A percentile compares a stretch with the other conserved stretches of the same genome.
These are phyloP conservation scores for Taeniopygia guttata DNA, from an alignment of 2,797 vertebrate genomes.

Conservation along the genomic window DNA sequence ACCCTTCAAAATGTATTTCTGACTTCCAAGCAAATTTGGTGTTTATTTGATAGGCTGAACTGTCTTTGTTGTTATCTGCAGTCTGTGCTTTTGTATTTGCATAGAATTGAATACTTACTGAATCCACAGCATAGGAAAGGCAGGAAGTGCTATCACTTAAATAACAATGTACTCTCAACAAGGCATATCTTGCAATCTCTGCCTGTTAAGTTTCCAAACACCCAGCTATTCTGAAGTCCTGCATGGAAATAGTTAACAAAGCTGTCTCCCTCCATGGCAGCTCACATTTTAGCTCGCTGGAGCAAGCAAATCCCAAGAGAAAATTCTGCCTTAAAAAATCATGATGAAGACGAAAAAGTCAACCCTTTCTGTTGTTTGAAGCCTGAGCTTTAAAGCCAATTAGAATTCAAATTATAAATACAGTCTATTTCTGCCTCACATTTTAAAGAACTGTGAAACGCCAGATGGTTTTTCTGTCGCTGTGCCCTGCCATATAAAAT, in stretches of 20 bases:
- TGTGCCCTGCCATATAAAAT: neutral
- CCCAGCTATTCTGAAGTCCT: neutral
- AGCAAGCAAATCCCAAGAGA: neutral
- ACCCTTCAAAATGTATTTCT: neutral
- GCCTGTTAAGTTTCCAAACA: neutral
- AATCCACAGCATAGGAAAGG: neutral
- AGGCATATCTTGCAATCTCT: neutral
- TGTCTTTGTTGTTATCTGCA: neutral
- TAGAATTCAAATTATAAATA: conserved; percentile 7
- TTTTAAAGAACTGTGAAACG: conserved; percentile 1
- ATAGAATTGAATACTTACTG: neutral
- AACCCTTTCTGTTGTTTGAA: neutral
- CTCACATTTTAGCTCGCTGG: neutral
- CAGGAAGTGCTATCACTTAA: neutral
- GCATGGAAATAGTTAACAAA: neutral
- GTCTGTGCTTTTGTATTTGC: neutral
- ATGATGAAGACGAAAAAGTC: neutral
- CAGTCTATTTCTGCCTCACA: neutral
- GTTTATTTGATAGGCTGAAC: neutral
- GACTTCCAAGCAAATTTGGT: neutral
- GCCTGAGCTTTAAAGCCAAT: conserved; percentile 10
- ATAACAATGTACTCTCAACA: neutral
- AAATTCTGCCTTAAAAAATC: neutral
- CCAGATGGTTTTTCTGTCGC: neutral
- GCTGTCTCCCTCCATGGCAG: neutral